phyloP scores from a whole-genome alignment of 2,797 vertebrate species.

The Manis javanica region DNA sequence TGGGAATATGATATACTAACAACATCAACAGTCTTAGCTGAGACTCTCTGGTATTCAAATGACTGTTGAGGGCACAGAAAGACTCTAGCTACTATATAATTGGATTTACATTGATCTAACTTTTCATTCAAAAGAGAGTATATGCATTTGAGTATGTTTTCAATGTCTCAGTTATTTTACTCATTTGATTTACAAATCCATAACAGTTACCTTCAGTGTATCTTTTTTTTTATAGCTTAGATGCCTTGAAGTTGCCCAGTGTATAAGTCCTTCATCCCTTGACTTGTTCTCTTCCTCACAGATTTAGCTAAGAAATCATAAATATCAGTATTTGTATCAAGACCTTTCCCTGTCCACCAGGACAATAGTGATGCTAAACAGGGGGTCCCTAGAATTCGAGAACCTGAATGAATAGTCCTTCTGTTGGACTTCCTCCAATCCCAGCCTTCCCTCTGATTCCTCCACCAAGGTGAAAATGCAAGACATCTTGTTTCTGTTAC shows the following conservation, averaged over 20 bases:
- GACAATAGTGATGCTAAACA: not conserved
- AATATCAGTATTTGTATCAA: not conserved
- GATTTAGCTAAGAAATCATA: not conserved
- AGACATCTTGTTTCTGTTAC: not conserved
- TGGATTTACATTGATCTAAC: not conserved
- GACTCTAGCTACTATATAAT: not conserved
- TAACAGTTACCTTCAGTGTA: not conserved
- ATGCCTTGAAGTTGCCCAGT: not conserved
- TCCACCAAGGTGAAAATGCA: not conserved
- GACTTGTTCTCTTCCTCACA: not conserved
- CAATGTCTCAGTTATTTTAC: not conserved
- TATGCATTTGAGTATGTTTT: not conserved
- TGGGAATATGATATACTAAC: not conserved
- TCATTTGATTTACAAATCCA: not conserved
- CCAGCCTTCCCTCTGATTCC: not conserved
- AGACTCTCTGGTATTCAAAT: not conserved
- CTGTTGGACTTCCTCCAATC: not conserved
- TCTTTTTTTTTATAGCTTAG: not conserved
- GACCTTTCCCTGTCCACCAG: not conserved
- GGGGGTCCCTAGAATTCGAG: not conserved
- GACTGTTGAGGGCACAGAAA: not conserved
- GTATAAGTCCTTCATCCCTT: not conserved
- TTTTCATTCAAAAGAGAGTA: not conserved
- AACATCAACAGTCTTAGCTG: not conserved
- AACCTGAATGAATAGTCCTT: not conserved